phyloP scores from a whole-genome alignment of 2,888 invertebrate species.

The Ecliptopera silaceata region DNA sequence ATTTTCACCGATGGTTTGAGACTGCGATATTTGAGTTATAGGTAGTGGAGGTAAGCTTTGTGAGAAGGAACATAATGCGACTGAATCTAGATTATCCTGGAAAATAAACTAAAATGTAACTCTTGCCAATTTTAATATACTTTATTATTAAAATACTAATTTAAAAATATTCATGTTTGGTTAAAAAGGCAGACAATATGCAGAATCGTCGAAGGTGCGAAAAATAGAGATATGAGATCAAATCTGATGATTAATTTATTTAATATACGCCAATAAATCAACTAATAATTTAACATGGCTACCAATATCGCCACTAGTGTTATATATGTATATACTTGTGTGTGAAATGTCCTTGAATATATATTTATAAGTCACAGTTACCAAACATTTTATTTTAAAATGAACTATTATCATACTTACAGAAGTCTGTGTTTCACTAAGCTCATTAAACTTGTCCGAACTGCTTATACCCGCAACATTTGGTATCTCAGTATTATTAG shows the following conservation, averaged over 20 bases:
- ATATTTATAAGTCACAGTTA: background rate
- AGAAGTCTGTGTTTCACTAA: slow-evolving; percentile 52
- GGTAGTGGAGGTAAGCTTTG: slow-evolving; percentile 60
- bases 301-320: too few relatives aligned
- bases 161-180: too few relatives aligned
- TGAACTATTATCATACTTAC: slow-evolving; percentile 48
- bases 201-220: too few relatives aligned
- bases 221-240: too few relatives aligned
- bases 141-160: too few relatives aligned
- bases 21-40: slow-evolving; percentile 53
- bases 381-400: background rate
- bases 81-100: slow-evolving; percentile 72
- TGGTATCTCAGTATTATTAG: slow-evolving; percentile 29
- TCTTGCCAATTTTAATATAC: background rate
- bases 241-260: too few relatives aligned
- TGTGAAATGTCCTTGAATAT: slow-evolving; percentile 55
- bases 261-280: too few relatives aligned
- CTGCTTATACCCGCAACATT: slow-evolving; percentile 8
- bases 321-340: too few relatives aligned
- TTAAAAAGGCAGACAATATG: too few relatives aligned
- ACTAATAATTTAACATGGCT: too few relatives aligned
- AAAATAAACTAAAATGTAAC: slow-evolving; percentile 25
- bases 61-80: slow-evolving; percentile 80
- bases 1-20: slow-evolving; percentile 72
- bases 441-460: slow-evolving; percentile 43